phyloP scores from a whole-genome alignment of 2,888 invertebrate species.

The Lasioglossum figueresi region DNA sequence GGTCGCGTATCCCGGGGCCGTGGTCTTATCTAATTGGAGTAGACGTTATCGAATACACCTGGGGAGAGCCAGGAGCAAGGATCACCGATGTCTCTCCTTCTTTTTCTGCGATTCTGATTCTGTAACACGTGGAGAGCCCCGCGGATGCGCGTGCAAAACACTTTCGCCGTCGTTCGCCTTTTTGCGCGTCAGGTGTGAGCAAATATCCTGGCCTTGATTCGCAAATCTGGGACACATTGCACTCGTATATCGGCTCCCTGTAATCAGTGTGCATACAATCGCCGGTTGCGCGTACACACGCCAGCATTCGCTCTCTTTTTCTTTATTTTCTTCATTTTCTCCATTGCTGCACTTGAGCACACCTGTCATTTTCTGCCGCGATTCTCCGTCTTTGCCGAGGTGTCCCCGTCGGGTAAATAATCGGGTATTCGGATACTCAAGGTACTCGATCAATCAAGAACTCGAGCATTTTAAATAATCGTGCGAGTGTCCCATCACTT shows the following conservation, averaged over 20 bases:
- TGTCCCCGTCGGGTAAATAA: neutral
- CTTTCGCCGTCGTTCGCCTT: conserved; percentile 56
- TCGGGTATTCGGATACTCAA: neutral
- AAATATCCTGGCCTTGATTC: conserved; percentile 63
- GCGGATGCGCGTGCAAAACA: conserved; percentile 28
- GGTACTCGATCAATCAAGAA: neutral
- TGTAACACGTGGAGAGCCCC: neutral
- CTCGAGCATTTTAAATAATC: neutral
- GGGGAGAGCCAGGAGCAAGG: neutral
- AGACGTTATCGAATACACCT: conserved; percentile 1
- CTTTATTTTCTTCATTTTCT: neutral
- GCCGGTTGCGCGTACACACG: conserved; percentile 19
- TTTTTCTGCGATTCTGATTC: neutral
- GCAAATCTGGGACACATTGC: conserved; percentile 59
- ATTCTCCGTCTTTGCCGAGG: neutral
- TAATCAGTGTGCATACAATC: conserved; percentile 42
- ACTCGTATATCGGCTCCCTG: conserved; percentile 29
- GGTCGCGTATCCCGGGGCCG: neutral
- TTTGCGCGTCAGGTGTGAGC: conserved; percentile 45
- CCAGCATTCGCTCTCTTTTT: neutral
- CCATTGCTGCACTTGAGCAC: neutral
- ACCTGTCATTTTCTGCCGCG: neutral
- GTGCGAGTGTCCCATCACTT: neutral
- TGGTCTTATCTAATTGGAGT: conserved; percentile 33
- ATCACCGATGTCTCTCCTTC: neutral